Evolutionary conservation across 1,140 invertebrate species (phyloP).

Genomic region (Cotesia chilonis): DNA sequence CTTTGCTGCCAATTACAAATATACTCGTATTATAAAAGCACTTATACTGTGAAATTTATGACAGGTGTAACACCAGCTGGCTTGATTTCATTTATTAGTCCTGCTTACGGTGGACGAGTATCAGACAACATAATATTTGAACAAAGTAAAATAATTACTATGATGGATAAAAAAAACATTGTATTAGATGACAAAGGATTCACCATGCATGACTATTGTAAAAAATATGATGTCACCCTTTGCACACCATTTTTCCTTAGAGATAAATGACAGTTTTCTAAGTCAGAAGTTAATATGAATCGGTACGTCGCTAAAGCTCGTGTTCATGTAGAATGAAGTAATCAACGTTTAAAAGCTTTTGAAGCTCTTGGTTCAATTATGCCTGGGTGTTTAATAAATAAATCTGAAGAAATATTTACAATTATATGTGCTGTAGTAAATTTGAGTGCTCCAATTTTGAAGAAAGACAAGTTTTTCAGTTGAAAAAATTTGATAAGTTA

Average conservation of each 20-base stretch:
- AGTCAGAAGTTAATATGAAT: conserved; percentile 31
- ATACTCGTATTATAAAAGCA: conserved; percentile 48
- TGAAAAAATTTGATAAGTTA: too few relatives aligned
- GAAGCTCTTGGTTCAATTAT: too few relatives aligned
- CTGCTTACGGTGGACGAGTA: conserved; percentile 45
- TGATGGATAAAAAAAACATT: conserved; percentile 23
- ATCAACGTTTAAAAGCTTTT: too few relatives aligned
- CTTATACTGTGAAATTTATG: conserved; percentile 52
- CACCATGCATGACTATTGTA: conserved; percentile 40
- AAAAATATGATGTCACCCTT: neutral
- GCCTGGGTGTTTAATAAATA: too few relatives aligned
- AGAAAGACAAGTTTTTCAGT: too few relatives aligned
- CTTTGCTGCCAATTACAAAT: conserved; percentile 35
- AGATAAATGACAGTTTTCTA: conserved; percentile 32
- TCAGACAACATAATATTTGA: conserved; percentile 51
- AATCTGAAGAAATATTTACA: too few relatives aligned
- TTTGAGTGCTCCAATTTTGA: too few relatives aligned
- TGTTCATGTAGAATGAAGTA: too few relatives aligned
- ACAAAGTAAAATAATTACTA: conserved; percentile 23
- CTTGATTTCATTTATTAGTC: conserved; percentile 48
- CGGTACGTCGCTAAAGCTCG: neutral
- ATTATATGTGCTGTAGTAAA: too few relatives aligned
- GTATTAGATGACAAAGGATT: conserved; percentile 41
- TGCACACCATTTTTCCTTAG: conserved; percentile 31
- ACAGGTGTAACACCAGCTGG: conserved; percentile 50